These are phyloP conservation scores for Drosophila multiciliata DNA, from an alignment of 2,888 invertebrate species.

Conservation along the genomic window DNA sequence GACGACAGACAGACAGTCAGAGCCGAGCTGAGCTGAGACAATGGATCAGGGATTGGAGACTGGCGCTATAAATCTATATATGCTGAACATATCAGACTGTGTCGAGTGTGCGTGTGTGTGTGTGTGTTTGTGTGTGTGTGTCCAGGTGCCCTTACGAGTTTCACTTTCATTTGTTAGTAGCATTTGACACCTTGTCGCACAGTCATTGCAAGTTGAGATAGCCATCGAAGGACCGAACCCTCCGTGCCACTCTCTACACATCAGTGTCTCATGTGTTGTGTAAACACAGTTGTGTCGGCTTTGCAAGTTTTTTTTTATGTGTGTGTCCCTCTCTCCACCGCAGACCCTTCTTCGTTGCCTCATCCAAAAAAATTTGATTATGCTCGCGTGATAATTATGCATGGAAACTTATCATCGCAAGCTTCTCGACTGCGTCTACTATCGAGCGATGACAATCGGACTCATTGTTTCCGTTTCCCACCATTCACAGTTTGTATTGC, in stretches of 20 bases:
- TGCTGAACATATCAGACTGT: conserved; percentile 22
- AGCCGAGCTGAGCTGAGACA: conserved; percentile 31
- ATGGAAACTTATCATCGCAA: conserved; percentile 49
- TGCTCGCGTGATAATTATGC: conserved; percentile 75
- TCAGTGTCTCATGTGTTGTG: conserved; percentile 14
- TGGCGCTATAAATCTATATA: conserved; percentile 45
- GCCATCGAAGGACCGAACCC: conserved; percentile 43
- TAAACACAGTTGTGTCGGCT: conserved; percentile 68
- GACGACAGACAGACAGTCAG: conserved; percentile 32
- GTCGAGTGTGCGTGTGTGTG: not conserved
- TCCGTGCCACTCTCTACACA: conserved; percentile 1
- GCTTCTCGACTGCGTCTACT: conserved; percentile 45
- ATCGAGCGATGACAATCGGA: conserved; percentile 82
- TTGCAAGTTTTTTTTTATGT: conserved; percentile 19
- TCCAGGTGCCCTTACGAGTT: conserved; percentile 70
- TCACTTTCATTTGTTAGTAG: conserved; percentile 82
- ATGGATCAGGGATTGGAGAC: conserved; percentile 44
- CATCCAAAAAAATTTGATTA: conserved; percentile 60
- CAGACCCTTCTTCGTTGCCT: conserved; percentile 1
- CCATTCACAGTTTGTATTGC: conserved; percentile 64
- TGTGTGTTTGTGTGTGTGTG: conserved; percentile 47
- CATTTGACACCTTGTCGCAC: conserved; percentile 79
- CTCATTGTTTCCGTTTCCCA: conserved; percentile 83
- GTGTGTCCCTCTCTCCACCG: conserved; percentile 1
- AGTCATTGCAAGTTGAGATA: conserved; percentile 59